phyloP scores from a whole-genome alignment of 2,797 vertebrate species.

The Bradypus variegatus region DNA sequence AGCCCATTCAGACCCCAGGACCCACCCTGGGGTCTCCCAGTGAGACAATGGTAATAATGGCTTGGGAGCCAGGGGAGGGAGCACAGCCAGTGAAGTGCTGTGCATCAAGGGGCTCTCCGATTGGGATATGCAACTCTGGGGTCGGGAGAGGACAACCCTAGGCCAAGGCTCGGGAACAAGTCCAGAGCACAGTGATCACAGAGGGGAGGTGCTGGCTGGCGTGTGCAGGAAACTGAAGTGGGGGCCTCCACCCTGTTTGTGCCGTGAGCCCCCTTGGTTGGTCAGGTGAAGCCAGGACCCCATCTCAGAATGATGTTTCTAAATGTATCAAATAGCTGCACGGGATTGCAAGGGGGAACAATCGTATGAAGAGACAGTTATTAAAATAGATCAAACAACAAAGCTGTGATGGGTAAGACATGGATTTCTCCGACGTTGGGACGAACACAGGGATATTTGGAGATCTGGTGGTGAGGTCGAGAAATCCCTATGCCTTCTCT shows the following conservation, averaged over 20 bases:
- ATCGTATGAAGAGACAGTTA: fast-evolving
- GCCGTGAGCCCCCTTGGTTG: neutral
- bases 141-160: no score
- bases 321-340: neutral
- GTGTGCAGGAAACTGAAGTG: neutral
- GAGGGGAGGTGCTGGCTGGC: no score
- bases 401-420: fast-evolving
- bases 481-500: no score
- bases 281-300: neutral
- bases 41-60: no score
- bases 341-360: fast-evolving
- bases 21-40: neutral
- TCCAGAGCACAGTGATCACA: no score
- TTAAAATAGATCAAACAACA: neutral
- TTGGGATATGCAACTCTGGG: fast-evolving
- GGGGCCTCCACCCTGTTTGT: no score
- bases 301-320: neutral
- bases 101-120: no score
- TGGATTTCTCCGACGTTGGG: fast-evolving
- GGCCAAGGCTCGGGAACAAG: no score
- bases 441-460: neutral
- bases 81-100: neutral
- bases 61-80: no score
- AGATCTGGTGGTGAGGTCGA: fast-evolving
- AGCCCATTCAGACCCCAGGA: neutral